phyloP scores from a whole-genome alignment of 2,888 invertebrate species.

The Chymomyza caudatula region DNA sequence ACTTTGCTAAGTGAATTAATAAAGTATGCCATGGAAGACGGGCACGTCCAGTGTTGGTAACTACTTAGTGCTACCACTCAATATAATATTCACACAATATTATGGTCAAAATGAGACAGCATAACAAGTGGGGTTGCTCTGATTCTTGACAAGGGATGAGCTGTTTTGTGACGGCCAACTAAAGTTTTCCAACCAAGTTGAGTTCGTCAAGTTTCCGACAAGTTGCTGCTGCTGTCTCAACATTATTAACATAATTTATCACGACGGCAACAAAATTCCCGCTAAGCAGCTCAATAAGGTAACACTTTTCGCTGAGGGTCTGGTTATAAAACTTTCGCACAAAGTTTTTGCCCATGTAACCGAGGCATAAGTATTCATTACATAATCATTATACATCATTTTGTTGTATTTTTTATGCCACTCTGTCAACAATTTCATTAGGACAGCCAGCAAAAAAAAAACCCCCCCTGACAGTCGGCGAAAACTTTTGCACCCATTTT shows the following conservation, averaged over 20 bases:
- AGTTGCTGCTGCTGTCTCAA: constrained; percentile 44
- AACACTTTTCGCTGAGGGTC: constrained; percentile 55
- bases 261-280: constrained; percentile 52
- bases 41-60: constrained; percentile 38
- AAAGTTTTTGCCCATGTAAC: constrained; percentile 15
- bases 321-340: constrained; percentile 15
- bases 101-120: constrained; percentile 47
- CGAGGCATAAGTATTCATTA: constrained; percentile 47
- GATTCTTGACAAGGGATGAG: constrained; percentile 69
- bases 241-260: constrained; percentile 73
- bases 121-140: constrained; percentile 25
- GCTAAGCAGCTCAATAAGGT: constrained; percentile 64
- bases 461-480: constrained; percentile 5
- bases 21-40: constrained; percentile 58
- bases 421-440: constrained; percentile 49
- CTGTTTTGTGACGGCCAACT: constrained; percentile 15
- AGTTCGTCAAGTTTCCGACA: constrained; percentile 49
- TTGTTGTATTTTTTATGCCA: constrained; percentile 12
- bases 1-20: constrained; percentile 74
- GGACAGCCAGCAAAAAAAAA: not conserved
- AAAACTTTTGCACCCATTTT: constrained; percentile 3
- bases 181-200: constrained; percentile 30
- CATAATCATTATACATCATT: constrained; percentile 48
- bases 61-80: constrained; percentile 68
- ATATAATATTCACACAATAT: constrained; percentile 65